Evolutionary conservation across 1,140 invertebrate genomes (phyloP), one percentile per base, ranked within the genome.

Genomic region (Papilio aristodemus): DNA sequence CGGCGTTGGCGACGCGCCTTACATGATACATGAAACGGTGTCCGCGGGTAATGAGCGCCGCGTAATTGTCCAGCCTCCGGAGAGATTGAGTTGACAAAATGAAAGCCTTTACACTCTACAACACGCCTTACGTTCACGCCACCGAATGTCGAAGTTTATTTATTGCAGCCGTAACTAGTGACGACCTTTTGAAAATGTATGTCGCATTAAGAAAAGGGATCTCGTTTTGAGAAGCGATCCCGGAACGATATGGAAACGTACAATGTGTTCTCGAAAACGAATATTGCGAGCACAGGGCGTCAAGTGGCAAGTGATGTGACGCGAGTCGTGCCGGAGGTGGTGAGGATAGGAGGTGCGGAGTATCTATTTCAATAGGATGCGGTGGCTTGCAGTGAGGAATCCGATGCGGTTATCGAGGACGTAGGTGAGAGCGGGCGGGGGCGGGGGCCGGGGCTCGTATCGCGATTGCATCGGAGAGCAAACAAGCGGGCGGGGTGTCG

Each of bases 391-490:
- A 88, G 83, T 84, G 83, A 85, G 84, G 85, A 90, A 88, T 85
- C 79, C 83, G 85, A 86, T 86, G 86, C 84, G 83, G 85, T 88
- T 89, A 89, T 84, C 80, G 86, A 86, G 76, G 78, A 80, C 82
- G 81, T 80, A 90, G 87, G 87, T 88, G 86, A 85, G 85, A 86
- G 80, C 54, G 69, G 50, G 76, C 66, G 81, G 71, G 82, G 69
- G 76, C 77, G 70, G 63, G 60, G 63, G 60, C 67, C 60, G 71
- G 69, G 72, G 78, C 69, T 79, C 77, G 86, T 87, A 87, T 90
- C 88, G 88, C 88, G 88, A 89, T 90, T 90, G 88, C 88, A 90
- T 89, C 88, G 85, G 83, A 89, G 88, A 89, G 86, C 86, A 90
- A 89, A 90, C 86, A 90, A 87, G 86, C 84, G 84, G 85, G 82